Base-by-base conservation (phyloP, 2,113 vertebrate genomes). In the Scortum barcoo region DNA sequence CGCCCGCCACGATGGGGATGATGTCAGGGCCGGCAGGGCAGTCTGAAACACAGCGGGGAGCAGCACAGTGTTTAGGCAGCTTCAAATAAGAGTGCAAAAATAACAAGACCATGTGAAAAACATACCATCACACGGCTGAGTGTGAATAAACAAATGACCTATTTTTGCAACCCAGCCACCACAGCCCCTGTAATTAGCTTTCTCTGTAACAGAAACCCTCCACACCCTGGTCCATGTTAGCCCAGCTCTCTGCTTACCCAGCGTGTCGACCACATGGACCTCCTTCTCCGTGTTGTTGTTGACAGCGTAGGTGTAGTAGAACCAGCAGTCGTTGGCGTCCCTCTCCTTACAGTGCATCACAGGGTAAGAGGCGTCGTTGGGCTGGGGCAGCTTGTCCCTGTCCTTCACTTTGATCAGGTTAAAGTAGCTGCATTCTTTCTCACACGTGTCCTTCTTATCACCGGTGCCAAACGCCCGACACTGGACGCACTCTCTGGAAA, bases 301-400 rank as follows among this genome's bases (percentile, higher is more conserved):
- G 86, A 99, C 96, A 0, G 97, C 96, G 2, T 98, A 99, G 0
- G 97, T 98, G 90, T 97, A 99, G 91, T 99, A 99, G 94, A 99
- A 98, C 98, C 98, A 99, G 95, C 98, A 99, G 91, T 99, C 98
- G 0, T 99, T 97, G 13, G 96, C 96, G 24, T 98, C 98, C 72
- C 98, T 96, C 95, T 99, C 98, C 62, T 99, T 99, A 91, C 98
- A 99, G 70, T 97, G 97, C 30, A 95, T 95, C 72, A 94, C 70
- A 3, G 98, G 96, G 14, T 95, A 96, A 0, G 94, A 86, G 83
- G 96, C 93, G 9, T 95, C 92, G 19, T 88, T 96, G 0, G 97
- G 97, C 91, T 99, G 97, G 0, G 98, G 97, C 80, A 99, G 75
- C 76, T 97, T 95, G 33, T 97, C 96, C 16, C 96, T 91, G 53